A percentile compares a stretch with the other conserved stretches of the same genome.
Conservation (phyloP, 2,888 invertebrate genomes). For the Polydrusus pterygomalis region DNA sequence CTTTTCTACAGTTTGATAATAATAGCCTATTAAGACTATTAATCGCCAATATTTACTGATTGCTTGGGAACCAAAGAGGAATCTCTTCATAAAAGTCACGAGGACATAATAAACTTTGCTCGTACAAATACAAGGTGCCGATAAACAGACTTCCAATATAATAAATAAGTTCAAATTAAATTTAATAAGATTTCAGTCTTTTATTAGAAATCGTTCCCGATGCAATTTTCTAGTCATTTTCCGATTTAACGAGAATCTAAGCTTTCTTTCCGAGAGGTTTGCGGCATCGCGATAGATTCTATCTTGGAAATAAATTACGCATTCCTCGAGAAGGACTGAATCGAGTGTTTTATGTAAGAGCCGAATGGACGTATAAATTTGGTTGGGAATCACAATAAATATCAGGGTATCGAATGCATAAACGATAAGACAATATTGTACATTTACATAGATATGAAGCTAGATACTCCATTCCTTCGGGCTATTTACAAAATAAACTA, state of each 20-base stretch:
- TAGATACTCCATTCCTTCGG: too few species aligned
- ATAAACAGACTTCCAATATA: slow-evolving; percentile 12
- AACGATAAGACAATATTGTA: neutral
- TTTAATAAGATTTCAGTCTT: slow-evolving; percentile 22
- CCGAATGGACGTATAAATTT: slow-evolving; percentile 1
- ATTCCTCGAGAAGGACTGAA: neutral
- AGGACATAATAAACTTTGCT: neutral
- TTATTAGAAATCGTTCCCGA: slow-evolving; percentile 17
- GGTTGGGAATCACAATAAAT: neutral
- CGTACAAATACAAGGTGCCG: slow-evolving; percentile 8
- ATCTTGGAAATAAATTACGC: slow-evolving; percentile 22
- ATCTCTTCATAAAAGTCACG: neutral
- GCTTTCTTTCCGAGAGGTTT: slow-evolving; percentile 10
- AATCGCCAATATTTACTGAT: neutral
- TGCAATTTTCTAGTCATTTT: slow-evolving; percentile 21
- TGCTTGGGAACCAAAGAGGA: neutral
- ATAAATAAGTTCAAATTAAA: slow-evolving; percentile 26
- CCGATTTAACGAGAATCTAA: slow-evolving; percentile 19
- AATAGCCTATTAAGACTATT: too few species aligned
- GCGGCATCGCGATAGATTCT: slow-evolving; percentile 19
- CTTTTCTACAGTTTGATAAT: too few species aligned
- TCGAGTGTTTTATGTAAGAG: slow-evolving; percentile 1
- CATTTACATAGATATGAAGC: neutral
- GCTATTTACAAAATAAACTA: too few species aligned
- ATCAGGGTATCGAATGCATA: neutral